Percentiles rank a stretch among this genome's conserved stretches.
Conservation (phyloP, 2,113 vertebrate species). For the Machaerirhynchus nigripectus region DNA sequence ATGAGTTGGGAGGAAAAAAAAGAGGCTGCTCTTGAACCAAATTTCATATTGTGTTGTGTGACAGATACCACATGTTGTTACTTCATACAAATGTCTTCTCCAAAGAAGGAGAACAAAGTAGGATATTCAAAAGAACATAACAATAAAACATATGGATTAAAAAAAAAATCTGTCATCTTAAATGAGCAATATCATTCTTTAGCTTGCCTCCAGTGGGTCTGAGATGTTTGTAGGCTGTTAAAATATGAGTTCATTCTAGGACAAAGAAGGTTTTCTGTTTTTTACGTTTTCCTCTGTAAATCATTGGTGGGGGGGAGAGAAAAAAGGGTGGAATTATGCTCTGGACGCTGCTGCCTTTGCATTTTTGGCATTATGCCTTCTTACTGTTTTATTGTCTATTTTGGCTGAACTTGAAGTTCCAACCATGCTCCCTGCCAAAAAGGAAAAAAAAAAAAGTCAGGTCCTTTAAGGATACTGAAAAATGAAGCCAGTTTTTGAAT, state of each 20-base stretch:
- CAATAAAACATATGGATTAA: conserved; percentile 58
- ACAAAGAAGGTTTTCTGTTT: conserved; percentile 83
- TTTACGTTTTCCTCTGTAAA: conserved; percentile 77
- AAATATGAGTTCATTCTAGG: conserved; percentile 85
- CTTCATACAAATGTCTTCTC: conserved; percentile 31
- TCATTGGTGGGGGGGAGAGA: conserved; percentile 61
- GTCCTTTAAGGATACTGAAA: conserved; percentile 83
- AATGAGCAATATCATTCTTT: conserved; percentile 33
- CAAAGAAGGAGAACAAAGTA: conserved; percentile 51
- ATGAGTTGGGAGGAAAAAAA: neutral
- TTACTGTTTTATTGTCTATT: conserved; percentile 92
- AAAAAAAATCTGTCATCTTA: conserved; percentile 20
- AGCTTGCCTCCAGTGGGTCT: conserved; percentile 57
- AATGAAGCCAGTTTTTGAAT: conserved; percentile 81
- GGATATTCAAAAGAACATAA: conserved; percentile 53
- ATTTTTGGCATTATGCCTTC: conserved; percentile 85
- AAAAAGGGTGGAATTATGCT: conserved; percentile 79
- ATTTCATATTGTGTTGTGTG: conserved; percentile 54
- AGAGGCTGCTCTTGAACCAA: conserved; percentile 1
- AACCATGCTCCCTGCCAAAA: conserved; percentile 74
- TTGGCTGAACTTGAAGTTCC: conserved; percentile 90
- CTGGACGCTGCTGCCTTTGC: conserved; percentile 80
- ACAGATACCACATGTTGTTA: conserved; percentile 65
- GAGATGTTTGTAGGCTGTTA: conserved; percentile 80
- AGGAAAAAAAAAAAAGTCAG: conserved; percentile 72